Evolutionary conservation across 2,888 invertebrate genomes (phyloP).

Genomic region (Branchellion lobata): DNA sequence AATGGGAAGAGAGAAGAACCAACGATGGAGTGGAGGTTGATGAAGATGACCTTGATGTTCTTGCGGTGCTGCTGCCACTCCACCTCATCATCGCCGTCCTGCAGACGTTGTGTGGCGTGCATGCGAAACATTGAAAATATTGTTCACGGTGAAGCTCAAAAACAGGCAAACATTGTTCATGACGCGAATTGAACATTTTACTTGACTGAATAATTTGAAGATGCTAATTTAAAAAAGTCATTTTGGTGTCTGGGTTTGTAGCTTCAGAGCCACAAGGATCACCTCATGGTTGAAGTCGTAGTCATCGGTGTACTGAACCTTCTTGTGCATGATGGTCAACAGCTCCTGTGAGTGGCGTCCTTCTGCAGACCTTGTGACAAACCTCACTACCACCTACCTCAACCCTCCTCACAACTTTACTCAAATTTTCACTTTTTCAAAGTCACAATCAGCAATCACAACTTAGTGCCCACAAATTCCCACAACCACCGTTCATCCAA

Average conservation of each 20-base stretch:
- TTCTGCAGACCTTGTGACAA: neutral
- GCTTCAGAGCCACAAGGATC: no score
- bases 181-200: no score
- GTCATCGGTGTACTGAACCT: conserved; percentile 65
- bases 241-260: no score
- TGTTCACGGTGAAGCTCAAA: no score
- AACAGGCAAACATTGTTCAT: no score
- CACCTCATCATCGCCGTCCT: conserved; percentile 65
- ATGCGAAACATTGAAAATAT: neutral
- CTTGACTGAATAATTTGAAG: no score
- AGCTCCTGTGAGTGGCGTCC: conserved; percentile 57
- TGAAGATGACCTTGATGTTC: conserved; percentile 65
- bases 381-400: neutral
- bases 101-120: neutral
- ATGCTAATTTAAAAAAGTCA: no score
- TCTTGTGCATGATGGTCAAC: conserved; percentile 64
- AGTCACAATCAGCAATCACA: no score
- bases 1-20: conserved; percentile 50
- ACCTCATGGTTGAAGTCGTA: conserved; percentile 65
- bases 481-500: neutral
- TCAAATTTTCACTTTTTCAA: neutral
- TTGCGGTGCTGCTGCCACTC: conserved; percentile 66
- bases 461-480: neutral
- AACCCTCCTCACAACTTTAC: neutral
- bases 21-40: conserved; percentile 65